phyloP scores from a whole-genome alignment of 2,797 vertebrate genomes.

The Vultur gryphus region DNA sequence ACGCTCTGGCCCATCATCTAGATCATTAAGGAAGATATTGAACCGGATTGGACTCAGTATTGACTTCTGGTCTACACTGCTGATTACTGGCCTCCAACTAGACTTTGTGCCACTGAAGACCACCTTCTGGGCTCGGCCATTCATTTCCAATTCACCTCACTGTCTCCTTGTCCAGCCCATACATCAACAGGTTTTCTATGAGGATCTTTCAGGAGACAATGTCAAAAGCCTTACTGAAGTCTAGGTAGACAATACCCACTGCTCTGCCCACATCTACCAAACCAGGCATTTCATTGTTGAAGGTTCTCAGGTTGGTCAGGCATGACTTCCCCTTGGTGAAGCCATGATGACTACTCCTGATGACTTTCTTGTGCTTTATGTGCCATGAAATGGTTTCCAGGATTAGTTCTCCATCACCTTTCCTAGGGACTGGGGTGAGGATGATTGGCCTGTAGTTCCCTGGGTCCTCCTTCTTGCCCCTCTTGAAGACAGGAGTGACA shows the following conservation, averaged over 20 bases:
- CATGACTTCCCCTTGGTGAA: no score
- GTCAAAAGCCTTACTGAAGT: no score
- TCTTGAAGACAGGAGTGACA: no score
- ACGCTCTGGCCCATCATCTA: neutral
- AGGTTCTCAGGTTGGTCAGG: neutral
- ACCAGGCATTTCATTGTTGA: neutral
- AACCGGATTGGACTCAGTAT: neutral
- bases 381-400: no score
- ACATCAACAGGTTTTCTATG: neutral
- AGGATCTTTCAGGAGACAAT: neutral
- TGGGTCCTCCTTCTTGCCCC: no score
- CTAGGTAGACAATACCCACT: no score
- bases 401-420: no score
- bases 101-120: neutral
- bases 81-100: neutral
- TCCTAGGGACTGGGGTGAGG: no score
- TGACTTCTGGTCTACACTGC: neutral
- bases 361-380: no score
- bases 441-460: no score
- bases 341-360: no score
- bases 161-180: neutral
- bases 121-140: neutral
- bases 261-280: neutral
- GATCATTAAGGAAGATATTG: neutral
- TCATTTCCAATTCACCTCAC: neutral